These are phyloP conservation scores for Anguilla megastoma DNA, from an alignment of 2,797 vertebrate genomes.

Conservation along the genomic window DNA sequence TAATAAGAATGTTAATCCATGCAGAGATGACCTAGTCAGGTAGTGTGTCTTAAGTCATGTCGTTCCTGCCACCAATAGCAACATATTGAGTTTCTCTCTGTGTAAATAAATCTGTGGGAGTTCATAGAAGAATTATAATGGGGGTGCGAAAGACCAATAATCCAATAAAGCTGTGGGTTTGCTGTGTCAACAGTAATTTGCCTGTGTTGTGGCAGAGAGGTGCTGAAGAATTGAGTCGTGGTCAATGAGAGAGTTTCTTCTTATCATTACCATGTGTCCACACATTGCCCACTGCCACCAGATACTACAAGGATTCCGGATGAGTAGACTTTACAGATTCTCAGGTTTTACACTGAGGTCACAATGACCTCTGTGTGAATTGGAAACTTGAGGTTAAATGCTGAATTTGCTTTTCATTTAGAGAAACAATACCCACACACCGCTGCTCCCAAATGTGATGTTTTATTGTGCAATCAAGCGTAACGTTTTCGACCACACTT, in stretches of 20 bases:
- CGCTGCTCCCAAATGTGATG: not conserved
- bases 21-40: constrained; percentile 42
- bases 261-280: constrained; percentile 45
- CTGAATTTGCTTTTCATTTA: not conserved
- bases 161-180: constrained; percentile 53
- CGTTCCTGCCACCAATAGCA: constrained; percentile 45
- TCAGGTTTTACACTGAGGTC: not conserved
- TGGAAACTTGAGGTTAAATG: not conserved
- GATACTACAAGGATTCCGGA: constrained; percentile 45
- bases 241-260: constrained; percentile 47
- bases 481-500: not conserved
- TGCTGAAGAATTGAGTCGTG: constrained; percentile 34
- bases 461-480: not conserved
- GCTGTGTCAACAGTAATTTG: constrained; percentile 65
- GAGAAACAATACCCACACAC: not conserved
- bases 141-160: constrained; percentile 56
- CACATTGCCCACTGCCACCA: constrained; percentile 45
- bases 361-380: not conserved
- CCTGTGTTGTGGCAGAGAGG: constrained; percentile 49
- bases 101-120: constrained; percentile 45
- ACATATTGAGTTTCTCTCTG: constrained; percentile 53
- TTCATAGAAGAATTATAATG: constrained; percentile 45
- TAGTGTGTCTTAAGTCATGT: constrained; percentile 54
- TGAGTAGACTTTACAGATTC: constrained; percentile 23
- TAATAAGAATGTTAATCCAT: constrained; percentile 46